Percentiles rank a stretch among this genome's conserved stretches.
Conservation (phyloP, 2,113 vertebrate genomes). For the Brachionichthys hirsutus region DNA sequence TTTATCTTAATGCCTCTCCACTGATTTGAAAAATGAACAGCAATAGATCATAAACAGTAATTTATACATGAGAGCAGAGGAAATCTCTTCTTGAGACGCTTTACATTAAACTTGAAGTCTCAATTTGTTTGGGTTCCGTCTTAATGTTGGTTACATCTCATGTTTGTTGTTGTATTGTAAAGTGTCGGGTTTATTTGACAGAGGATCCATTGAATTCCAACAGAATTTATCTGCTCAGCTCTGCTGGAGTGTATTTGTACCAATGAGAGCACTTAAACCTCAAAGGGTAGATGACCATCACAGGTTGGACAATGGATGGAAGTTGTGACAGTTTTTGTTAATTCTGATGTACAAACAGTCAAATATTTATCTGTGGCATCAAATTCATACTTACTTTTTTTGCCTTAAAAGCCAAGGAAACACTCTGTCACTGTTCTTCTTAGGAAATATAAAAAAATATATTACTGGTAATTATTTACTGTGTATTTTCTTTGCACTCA, state of each 20-base stretch:
- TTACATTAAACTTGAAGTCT: slow-evolving; percentile 15
- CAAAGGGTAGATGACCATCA: slow-evolving; percentile 1
- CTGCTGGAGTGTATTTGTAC: slow-evolving; percentile 53
- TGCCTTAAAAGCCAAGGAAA: slow-evolving; percentile 75
- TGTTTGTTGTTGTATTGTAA: slow-evolving; percentile 19
- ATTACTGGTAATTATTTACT: slow-evolving; percentile 35
- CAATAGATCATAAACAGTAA: slow-evolving; percentile 59
- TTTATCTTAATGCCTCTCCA: slow-evolving; percentile 39
- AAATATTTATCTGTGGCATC: slow-evolving; percentile 54
- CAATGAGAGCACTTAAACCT: slow-evolving; percentile 31
- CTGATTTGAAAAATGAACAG: slow-evolving; percentile 51
- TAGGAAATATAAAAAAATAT: slow-evolving; percentile 23
- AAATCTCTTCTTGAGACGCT: slow-evolving; percentile 7
- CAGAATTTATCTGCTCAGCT: slow-evolving; percentile 22
- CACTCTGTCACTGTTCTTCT: slow-evolving; percentile 42
- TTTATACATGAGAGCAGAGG: slow-evolving; percentile 17
- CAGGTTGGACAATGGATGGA: slow-evolving; percentile 16
- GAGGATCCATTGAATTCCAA: slow-evolving; percentile 21
- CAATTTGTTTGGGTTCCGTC: slow-evolving; percentile 52
- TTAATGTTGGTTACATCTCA: slow-evolving; percentile 14
- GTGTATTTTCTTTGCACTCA: slow-evolving; percentile 55
- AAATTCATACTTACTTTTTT: slow-evolving; percentile 52
- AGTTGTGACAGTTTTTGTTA: slow-evolving; percentile 8
- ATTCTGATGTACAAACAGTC: slow-evolving; percentile 33
- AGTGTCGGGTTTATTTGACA: slow-evolving; percentile 15